Evolutionary conservation across 2,113 vertebrate genomes (phyloP).

Genomic region (Syngnathus floridae): DNA sequence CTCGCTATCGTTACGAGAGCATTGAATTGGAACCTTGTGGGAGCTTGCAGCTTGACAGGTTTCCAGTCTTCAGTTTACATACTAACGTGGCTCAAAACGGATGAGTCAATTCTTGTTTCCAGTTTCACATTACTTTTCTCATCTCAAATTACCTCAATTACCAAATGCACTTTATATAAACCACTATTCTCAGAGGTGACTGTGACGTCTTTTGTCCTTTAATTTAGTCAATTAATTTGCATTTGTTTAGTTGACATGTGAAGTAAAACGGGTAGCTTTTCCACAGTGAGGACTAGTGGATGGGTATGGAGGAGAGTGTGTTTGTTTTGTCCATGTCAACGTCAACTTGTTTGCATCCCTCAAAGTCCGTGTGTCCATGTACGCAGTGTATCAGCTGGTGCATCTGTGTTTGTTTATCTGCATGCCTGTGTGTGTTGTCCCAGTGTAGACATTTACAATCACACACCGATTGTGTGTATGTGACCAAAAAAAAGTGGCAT

Average conservation of each 20-base stretch:
- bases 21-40: conserved; percentile 53
- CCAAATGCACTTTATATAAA: conserved; percentile 10
- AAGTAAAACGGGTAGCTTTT: conserved; percentile 4
- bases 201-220: conserved; percentile 4
- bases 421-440: conserved; percentile 12
- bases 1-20: conserved; percentile 22
- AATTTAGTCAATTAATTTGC: not conserved
- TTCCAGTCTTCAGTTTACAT: conserved; percentile 47
- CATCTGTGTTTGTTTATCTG: conserved; percentile 30
- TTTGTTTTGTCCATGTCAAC: conserved; percentile 7
- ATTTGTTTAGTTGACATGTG: not conserved
- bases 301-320: not conserved
- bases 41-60: conserved; percentile 32
- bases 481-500: not conserved
- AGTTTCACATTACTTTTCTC: conserved; percentile 25
- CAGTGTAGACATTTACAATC: conserved; percentile 3
- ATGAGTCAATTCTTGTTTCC: conserved; percentile 24
- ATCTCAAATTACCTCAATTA: conserved; percentile 10
- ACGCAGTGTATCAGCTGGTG: conserved; percentile 18
- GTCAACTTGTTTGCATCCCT: conserved; percentile 26
- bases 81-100: conserved; percentile 11
- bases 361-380: conserved; percentile 17
- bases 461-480: conserved; percentile 2
- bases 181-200: not conserved
- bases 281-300: not conserved